Evolutionary conservation across 64 coral and sea anemone genomes (phyloP).

Genomic region (Actinia equina): DNA sequence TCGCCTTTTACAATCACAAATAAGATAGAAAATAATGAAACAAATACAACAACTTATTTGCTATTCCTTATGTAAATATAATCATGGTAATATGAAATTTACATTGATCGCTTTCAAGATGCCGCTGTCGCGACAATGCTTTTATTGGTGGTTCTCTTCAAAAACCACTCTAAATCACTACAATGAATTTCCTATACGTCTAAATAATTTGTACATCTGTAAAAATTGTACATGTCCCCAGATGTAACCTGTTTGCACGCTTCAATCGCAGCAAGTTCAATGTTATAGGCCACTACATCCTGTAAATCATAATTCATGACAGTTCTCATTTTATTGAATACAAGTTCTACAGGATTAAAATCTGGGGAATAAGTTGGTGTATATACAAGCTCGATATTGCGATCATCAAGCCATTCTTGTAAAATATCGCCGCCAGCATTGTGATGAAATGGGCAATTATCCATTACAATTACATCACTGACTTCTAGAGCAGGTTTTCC

Average conservation of each 20-base stretch:
- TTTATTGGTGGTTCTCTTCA: no score
- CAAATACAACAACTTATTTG: no score
- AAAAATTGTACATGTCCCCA: constrained; percentile 28
- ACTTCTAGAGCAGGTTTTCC: constrained; percentile 34
- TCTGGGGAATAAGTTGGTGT: constrained; percentile 47
- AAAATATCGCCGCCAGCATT: constrained; percentile 27
- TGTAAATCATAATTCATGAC: constrained; percentile 27
- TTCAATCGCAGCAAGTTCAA: constrained; percentile 22
- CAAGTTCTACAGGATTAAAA: constrained; percentile 46
- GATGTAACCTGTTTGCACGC: constrained; percentile 9
- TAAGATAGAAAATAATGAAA: no score
- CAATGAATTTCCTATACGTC: no score
- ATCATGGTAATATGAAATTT: no score
- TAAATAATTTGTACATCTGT: constrained; percentile 1
- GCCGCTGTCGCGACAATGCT: no score
- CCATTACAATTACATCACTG: constrained; percentile 25
- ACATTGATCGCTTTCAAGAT: no score
- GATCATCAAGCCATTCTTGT: constrained; percentile 32
- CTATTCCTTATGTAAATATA: no score
- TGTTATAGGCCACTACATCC: not conserved
- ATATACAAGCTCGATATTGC: constrained; percentile 59
- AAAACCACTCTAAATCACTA: no score
- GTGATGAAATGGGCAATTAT: constrained; percentile 43
- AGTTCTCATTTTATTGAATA: constrained; percentile 43
- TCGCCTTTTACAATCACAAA: no score